Evolutionary conservation across 2,113 vertebrate genomes (phyloP).

Genomic region (Galemys pyrenaicus): DNA sequence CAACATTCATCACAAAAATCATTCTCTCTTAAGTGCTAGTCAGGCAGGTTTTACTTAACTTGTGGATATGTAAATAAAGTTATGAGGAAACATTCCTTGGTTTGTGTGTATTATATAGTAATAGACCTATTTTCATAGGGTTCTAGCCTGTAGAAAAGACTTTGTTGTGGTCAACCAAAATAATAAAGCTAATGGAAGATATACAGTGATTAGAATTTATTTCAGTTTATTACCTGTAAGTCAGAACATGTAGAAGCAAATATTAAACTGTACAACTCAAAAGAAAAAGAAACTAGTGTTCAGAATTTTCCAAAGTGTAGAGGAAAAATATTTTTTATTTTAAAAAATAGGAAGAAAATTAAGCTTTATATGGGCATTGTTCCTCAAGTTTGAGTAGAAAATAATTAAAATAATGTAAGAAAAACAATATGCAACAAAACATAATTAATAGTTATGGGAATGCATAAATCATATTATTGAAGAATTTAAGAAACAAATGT

Average conservation of each 20-base stretch:
- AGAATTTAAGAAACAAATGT: background rate
- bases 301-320: background rate
- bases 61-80: background rate
- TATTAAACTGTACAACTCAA: background rate
- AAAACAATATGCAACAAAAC: background rate
- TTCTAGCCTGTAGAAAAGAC: background rate
- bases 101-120: background rate
- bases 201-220: background rate
- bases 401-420: background rate
- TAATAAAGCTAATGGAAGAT: background rate
- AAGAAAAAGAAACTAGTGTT: background rate
- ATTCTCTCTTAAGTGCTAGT: background rate
- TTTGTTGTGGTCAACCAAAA: background rate
- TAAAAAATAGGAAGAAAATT: background rate
- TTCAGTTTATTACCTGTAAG: background rate
- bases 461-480: background rate
- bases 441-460: background rate
- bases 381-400: background rate
- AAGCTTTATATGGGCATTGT: background rate
- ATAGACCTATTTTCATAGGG: background rate
- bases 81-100: background rate
- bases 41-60: background rate
- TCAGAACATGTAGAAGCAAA: background rate
- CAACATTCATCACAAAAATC: background rate
- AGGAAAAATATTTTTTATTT: background rate